phyloP scores from a whole-genome alignment of 2,797 vertebrate genomes.

The Masticophis lateralis region DNA sequence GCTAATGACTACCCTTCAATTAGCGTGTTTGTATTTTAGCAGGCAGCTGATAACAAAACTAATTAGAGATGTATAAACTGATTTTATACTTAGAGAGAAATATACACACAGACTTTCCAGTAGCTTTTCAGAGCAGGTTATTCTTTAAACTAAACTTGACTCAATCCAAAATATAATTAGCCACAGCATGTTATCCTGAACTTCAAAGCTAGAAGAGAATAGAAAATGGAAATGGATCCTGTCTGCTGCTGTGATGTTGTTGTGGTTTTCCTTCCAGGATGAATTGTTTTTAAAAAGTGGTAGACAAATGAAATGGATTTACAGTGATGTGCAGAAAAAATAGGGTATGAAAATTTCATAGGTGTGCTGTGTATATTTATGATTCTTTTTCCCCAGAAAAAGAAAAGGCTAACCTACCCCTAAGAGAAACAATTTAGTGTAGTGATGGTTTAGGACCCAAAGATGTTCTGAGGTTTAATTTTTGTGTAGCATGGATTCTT shows the following conservation, averaged over 20 bases:
- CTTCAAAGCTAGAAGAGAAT: slow-evolving; percentile 1
- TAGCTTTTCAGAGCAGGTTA: background rate
- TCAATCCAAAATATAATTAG: slow-evolving; percentile 37
- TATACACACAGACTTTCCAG: background rate
- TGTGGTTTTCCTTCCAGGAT: slow-evolving; percentile 8
- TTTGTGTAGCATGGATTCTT: slow-evolving; percentile 1
- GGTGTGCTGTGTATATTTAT: background rate
- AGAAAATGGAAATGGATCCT: background rate
- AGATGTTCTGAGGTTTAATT: slow-evolving; percentile 11
- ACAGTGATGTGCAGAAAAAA: slow-evolving; percentile 1
- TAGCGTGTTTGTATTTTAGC: slow-evolving; percentile 26
- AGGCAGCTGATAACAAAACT: background rate
- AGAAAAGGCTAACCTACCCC: background rate
- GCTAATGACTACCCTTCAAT: slow-evolving; percentile 39
- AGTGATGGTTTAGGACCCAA: background rate
- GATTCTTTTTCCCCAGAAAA: slow-evolving; percentile 22
- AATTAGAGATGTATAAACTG: slow-evolving; percentile 43
- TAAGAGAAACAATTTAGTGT: background rate
- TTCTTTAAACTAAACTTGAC: slow-evolving; percentile 14
- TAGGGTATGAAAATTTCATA: slow-evolving; percentile 6
- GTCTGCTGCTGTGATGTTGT: slow-evolving; percentile 9
- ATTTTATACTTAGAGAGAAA: background rate
- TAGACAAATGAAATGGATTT: slow-evolving; percentile 20
- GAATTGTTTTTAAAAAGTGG: background rate
- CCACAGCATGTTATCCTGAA: background rate